phyloP scores from a whole-genome alignment of 2,113 vertebrate genomes.

The Setophaga coronata region DNA sequence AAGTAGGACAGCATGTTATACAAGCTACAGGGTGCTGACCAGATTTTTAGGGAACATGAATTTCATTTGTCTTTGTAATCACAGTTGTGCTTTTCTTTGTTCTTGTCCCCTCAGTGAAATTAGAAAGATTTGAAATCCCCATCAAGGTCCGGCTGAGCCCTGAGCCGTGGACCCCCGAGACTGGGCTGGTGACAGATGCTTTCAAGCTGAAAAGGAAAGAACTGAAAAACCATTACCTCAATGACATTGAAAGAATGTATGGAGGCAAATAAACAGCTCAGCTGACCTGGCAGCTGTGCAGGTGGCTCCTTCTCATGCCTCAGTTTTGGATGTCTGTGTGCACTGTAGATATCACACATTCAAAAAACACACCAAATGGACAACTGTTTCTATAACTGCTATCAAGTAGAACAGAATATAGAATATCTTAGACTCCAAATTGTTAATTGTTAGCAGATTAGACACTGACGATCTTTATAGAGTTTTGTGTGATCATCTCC shows the following conservation, averaged over 20 bases:
- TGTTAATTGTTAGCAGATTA: not conserved
- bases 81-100: not conserved
- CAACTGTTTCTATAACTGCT: not conserved
- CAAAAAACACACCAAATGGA: not conserved
- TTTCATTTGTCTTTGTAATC: not conserved
- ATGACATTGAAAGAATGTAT: conserved; percentile 96
- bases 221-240: conserved; percentile 93
- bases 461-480: not conserved
- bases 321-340: not conserved
- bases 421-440: not conserved
- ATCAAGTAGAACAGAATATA: not conserved
- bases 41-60: not conserved
- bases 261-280: conserved; percentile 82
- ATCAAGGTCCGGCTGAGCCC: conserved; percentile 91
- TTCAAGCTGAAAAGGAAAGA: conserved; percentile 98
- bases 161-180: conserved; percentile 96
- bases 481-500: conserved; percentile 13
- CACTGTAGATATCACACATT: conserved; percentile 13
- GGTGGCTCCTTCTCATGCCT: conserved; percentile 14
- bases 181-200: conserved; percentile 94
- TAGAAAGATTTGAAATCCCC: conserved; percentile 94
- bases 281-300: not conserved
- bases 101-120: conserved; percentile 81
- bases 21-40: not conserved
- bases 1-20: not conserved